These are phyloP conservation scores for Danio choprae DNA, from an alignment of 2,797 vertebrate genomes.

Conservation along the genomic window DNA sequence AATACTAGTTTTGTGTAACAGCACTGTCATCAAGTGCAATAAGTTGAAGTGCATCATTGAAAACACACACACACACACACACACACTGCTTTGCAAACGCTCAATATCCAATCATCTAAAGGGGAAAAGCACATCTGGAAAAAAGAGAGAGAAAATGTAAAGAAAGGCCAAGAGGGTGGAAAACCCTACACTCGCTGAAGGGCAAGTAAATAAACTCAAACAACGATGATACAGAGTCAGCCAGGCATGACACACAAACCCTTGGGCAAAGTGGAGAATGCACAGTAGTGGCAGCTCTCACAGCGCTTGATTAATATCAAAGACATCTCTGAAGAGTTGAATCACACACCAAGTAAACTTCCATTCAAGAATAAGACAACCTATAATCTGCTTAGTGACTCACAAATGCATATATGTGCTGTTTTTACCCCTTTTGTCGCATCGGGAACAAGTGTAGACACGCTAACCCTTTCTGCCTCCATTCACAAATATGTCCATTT, in stretches of 20 bases:
- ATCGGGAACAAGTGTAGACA: constrained; percentile 30
- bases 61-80: neutral
- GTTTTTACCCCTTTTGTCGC: constrained; percentile 24
- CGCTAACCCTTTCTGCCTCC: constrained; percentile 36
- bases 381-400: constrained; percentile 45
- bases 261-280: constrained; percentile 22
- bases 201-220: constrained; percentile 39
- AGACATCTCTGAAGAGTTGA: constrained; percentile 33
- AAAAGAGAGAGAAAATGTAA: neutral
- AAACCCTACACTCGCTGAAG: constrained; percentile 16
- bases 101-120: neutral
- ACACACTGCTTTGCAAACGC: neutral
- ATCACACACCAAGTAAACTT: constrained; percentile 43
- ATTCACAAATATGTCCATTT: constrained; percentile 50
- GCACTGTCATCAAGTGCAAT: neutral
- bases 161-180: constrained; percentile 19
- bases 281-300: constrained; percentile 20
- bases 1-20: neutral
- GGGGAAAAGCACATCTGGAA: neutral
- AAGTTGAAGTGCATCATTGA: constrained; percentile 12
- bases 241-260: constrained; percentile 13
- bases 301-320: constrained; percentile 26
- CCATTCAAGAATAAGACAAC: constrained; percentile 32
- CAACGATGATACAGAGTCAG: constrained; percentile 18
- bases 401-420: constrained; percentile 30